Base-by-base conservation (phyloP, 1,140 invertebrate species). In the Cylas formicarius region DNA sequence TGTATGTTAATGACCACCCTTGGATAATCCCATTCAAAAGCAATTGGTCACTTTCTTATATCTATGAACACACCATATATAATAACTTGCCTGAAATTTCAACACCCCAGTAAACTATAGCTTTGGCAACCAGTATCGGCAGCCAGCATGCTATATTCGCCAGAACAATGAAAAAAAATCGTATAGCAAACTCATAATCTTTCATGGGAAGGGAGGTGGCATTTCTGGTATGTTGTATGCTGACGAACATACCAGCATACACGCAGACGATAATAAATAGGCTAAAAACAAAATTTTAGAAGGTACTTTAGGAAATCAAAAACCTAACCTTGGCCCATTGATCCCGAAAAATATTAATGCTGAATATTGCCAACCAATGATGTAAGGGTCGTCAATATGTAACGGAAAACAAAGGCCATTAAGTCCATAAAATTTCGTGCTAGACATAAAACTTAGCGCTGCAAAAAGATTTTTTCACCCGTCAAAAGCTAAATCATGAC, bases 151-250 rank as follows among this genome's bases (percentile, higher is more conserved):
- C 57, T n/a, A 73, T 74, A 59, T 87, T 78, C 0, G 82, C 82
- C 11, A 83, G 60, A 1, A 86, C 81, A 38, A 88, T 86, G 46
- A 86, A 74, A 50, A 84, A 84, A 60, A 86, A 85, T 42, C 84
- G 69, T 8, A 80, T 62, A 2, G 79, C 80, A 55, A 86, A 79
- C 58, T 82, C 79, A 19, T 71, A 79, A 65, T 80, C 82, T 23
- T 70, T 67, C 20, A 72, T 67, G 17, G 71, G 73, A 24, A 83
- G 56, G 19, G 78, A 67, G 31, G 77, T 76, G 32, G 75, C 72
- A 51, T 73, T 65, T 42, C 78, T 66, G 11, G 79, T 78, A 53
- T 72, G 67, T 61, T 72, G 74, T 53, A 84, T 78, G 40, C 75
- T 81, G 13, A 70, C 60, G 35, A 84, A 79, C 65, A 87, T 77